These are phyloP conservation scores for Pilophorus perplexus DNA, from an alignment of 2,888 invertebrate species.

Conservation along the genomic window DNA sequence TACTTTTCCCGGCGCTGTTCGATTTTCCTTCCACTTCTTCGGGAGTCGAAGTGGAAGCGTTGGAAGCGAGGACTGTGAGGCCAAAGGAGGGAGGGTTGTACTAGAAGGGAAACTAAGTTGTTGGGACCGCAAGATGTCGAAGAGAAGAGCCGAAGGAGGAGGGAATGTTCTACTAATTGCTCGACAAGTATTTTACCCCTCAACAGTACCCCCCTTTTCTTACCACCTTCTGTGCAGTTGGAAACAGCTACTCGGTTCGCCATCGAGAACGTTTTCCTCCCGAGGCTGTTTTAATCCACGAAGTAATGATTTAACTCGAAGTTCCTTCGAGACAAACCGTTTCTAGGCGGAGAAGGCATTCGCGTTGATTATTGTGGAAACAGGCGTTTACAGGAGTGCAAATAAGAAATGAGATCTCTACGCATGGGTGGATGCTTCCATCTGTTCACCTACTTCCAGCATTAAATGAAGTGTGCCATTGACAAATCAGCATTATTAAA, in stretches of 20 bases:
- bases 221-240: background rate
- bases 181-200: constrained; percentile 2
- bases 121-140: background rate
- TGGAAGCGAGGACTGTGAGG: too few species aligned
- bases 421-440: too few species aligned
- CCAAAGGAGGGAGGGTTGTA: background rate
- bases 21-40: background rate
- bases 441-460: too few species aligned
- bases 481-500: too few species aligned
- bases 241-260: too few species aligned
- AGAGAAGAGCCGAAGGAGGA: background rate
- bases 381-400: too few species aligned
- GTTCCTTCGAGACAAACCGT: background rate
- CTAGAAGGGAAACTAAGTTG: constrained; percentile 9
- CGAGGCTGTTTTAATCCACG: constrained; percentile 23
- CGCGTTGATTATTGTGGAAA: too few species aligned
- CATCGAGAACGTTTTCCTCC: background rate
- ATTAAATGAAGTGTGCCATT: too few species aligned
- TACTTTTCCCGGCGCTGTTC: background rate
- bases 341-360: background rate
- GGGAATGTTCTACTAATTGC: background rate
- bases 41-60: background rate
- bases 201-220: background rate
- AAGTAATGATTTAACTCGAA: constrained; percentile 30
- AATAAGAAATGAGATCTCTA: too few species aligned